Evolutionary conservation across 2,888 invertebrate genomes (phyloP).

Genomic region (Brachynemurus nebulosus): DNA sequence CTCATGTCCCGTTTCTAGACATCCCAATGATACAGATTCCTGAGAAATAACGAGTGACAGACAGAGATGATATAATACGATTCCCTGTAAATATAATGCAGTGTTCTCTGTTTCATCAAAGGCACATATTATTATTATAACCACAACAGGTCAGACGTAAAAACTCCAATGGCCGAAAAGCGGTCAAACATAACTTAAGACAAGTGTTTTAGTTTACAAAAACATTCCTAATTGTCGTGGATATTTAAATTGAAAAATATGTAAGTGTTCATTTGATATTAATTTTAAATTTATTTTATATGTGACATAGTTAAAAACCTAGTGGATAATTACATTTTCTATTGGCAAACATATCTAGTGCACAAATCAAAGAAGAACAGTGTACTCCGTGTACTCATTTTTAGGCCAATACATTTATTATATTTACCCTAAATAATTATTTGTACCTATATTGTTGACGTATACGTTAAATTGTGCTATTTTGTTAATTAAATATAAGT

Average conservation of each 20-base stretch:
- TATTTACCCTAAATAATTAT: slow-evolving; percentile 6
- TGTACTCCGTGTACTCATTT: slow-evolving; percentile 4
- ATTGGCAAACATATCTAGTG: too few relatives aligned
- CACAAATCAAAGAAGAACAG: slow-evolving; percentile 5
- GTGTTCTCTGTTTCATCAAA: not conserved
- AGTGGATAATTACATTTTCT: too few relatives aligned
- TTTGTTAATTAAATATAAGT: not conserved
- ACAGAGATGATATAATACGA: not conserved
- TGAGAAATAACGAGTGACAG: slow-evolving; percentile 2
- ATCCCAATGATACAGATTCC: slow-evolving; percentile 4
- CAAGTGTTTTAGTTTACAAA: slow-evolving; percentile 8
- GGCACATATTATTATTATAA: not conserved
- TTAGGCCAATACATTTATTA: slow-evolving; percentile 6
- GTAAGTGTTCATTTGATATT: not conserved
- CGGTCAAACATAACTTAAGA: slow-evolving; percentile 27
- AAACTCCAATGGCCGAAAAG: slow-evolving; percentile 31
- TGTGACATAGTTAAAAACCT: too few relatives aligned
- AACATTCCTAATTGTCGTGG: not conserved
- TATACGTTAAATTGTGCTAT: not conserved
- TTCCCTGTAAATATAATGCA: not conserved
- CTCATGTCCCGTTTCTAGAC: slow-evolving; percentile 3
- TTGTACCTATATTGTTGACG: slow-evolving; percentile 5
- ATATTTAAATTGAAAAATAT: slow-evolving; percentile 1
- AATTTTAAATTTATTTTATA: not conserved
- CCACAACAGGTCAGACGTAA: slow-evolving; percentile 31